These are phyloP conservation scores for Genyomyrus donnyi DNA, from an alignment of 2,113 vertebrate species.

Conservation along the genomic window DNA sequence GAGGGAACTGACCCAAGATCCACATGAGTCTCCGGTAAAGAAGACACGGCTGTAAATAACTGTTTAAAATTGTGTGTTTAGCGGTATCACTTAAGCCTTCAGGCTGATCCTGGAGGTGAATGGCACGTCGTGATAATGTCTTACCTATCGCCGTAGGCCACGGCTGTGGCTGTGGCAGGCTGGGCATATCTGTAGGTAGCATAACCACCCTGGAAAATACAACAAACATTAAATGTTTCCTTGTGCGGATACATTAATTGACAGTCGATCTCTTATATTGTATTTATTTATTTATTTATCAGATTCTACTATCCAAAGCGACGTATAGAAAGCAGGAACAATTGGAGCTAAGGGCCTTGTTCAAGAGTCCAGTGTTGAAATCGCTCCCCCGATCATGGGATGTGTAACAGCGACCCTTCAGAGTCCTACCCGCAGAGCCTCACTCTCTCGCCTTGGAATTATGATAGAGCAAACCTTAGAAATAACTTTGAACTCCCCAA, in stretches of 20 bases:
- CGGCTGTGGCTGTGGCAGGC: constrained; percentile 87
- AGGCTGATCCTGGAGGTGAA: constrained; percentile 22
- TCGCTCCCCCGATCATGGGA: not conserved
- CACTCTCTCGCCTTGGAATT: not conserved
- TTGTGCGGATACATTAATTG: not conserved
- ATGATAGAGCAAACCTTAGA: not conserved
- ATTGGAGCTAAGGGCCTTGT: not conserved
- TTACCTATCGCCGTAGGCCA: constrained; percentile 99
- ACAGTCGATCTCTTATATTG: not conserved
- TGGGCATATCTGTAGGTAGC: constrained; percentile 93
- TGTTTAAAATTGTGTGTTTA: constrained; percentile 18
- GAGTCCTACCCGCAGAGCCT: not conserved
- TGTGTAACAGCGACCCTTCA: not conserved
- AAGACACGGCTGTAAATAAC: not conserved
- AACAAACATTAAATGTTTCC: constrained; percentile 21
- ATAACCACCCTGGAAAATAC: constrained; percentile 82
- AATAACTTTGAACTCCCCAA: not conserved
- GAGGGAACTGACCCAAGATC: constrained; percentile 32
- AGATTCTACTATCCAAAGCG: not conserved
- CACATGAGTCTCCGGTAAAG: constrained; percentile 15
- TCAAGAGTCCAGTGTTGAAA: not conserved
- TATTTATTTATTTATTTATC: not conserved
- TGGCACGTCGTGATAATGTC: constrained; percentile 32
- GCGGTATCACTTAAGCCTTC: constrained; percentile 17
- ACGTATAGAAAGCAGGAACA: not conserved